Percentiles rank a stretch among this genome's conserved stretches.
These are phyloP conservation scores for Melanaphis sacchari DNA, from an alignment of 1,140 invertebrate genomes.

Conservation along the genomic window DNA sequence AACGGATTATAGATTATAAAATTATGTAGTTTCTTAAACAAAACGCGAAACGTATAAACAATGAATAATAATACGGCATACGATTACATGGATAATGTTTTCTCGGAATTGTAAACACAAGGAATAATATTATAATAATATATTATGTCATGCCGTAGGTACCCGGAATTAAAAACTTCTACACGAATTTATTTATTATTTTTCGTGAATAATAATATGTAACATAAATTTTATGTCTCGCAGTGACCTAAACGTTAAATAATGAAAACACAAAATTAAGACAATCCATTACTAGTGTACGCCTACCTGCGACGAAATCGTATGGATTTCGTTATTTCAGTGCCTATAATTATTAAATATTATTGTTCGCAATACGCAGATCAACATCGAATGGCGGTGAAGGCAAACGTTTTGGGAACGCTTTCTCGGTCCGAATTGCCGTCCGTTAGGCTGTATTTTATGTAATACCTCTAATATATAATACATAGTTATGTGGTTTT, in stretches of 20 bases:
- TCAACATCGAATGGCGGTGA: background rate
- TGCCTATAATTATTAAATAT: background rate
- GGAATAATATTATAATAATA: background rate
- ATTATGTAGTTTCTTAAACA: background rate
- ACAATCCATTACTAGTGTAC: too few species aligned
- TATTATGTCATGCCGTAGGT: background rate
- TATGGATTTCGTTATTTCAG: background rate
- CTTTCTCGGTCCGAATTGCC: background rate
- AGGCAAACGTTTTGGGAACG: background rate
- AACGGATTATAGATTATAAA: background rate
- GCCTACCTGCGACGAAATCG: background rate
- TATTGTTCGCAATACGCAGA: background rate
- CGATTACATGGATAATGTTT: background rate
- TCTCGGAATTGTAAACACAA: background rate
- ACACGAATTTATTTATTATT: background rate
- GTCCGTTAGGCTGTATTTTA: background rate
- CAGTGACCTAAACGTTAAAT: background rate
- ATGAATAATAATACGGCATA: background rate
- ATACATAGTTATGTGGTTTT: background rate
- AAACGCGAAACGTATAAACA: constrained; percentile 12
- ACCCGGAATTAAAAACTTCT: background rate
- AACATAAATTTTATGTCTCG: background rate
- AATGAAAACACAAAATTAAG: background rate
- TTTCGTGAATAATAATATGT: background rate
- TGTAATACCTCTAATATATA: background rate